phyloP scores from a whole-genome alignment of 23 tunicate genomes.

The Halocynthia aurantium region DNA sequence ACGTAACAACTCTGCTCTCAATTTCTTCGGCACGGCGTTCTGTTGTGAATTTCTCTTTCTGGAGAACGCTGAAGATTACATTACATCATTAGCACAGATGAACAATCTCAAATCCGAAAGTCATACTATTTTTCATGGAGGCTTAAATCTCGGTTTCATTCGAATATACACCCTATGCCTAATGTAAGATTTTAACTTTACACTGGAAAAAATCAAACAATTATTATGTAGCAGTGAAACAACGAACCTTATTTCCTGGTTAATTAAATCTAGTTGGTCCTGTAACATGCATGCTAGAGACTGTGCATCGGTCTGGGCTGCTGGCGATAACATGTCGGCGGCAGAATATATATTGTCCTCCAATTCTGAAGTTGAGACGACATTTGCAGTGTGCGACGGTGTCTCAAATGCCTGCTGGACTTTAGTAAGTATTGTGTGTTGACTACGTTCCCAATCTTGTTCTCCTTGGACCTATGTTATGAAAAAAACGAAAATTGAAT shows the following conservation, averaged over 20 bases:
- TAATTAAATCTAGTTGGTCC: slow-evolving; percentile 75
- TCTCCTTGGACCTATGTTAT: not conserved
- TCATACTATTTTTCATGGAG: not conserved
- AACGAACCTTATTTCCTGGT: slow-evolving; percentile 76
- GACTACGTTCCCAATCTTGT: not conserved
- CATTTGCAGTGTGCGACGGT: not conserved
- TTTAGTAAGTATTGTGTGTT: slow-evolving; percentile 21
- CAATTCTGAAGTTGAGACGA: slow-evolving; percentile 29
- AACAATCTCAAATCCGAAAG: too few relatives aligned
- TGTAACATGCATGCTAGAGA: slow-evolving; percentile 70
- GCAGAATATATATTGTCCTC: slow-evolving; percentile 73
- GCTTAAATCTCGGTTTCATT: not conserved
- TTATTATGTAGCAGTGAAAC: not conserved
- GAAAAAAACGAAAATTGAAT: too few relatives aligned
- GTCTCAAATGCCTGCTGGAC: slow-evolving; percentile 66
- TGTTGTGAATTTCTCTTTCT: slow-evolving; percentile 48
- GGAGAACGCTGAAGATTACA: slow-evolving; percentile 45
- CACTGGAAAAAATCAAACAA: not conserved
- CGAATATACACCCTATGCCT: not conserved
- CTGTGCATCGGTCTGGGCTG: slow-evolving; percentile 38
- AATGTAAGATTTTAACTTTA: not conserved
- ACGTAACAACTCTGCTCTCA: slow-evolving; percentile 27
- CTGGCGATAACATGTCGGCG: slow-evolving; percentile 52
- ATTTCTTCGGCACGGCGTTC: slow-evolving; percentile 47
- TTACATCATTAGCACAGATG: too few relatives aligned